Percentiles rank a stretch among this genome's conserved stretches.
Evolutionary conservation across 92 coral and sea anemone genomes (phyloP).

Genomic region (Heteractis magnifica): DNA sequence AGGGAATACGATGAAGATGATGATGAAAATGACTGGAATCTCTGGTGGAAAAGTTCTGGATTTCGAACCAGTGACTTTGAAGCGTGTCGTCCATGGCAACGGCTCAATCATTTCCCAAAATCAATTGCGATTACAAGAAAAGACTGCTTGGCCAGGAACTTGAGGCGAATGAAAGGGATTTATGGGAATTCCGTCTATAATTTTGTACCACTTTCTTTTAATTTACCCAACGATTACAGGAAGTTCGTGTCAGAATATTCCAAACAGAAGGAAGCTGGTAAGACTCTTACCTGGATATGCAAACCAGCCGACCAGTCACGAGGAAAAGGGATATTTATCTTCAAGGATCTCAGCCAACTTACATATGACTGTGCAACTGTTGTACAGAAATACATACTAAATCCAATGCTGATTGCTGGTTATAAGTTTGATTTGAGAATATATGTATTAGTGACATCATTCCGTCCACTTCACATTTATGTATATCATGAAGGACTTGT

Average conservation of each 20-base stretch:
- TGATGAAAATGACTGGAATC: slow-evolving; percentile 62
- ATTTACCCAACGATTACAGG: slow-evolving; percentile 76
- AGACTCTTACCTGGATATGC: slow-evolving; percentile 64
- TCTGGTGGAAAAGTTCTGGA: slow-evolving; percentile 89
- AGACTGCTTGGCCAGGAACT: slow-evolving; percentile 80
- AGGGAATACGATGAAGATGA: slow-evolving; percentile 58
- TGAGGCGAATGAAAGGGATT: slow-evolving; percentile 74
- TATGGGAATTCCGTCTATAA: slow-evolving; percentile 68
- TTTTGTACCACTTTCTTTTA: slow-evolving; percentile 70
- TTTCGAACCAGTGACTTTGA: slow-evolving; percentile 76
- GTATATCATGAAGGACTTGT: slow-evolving; percentile 86
- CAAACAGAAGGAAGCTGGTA: slow-evolving; percentile 41
- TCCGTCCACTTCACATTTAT: slow-evolving; percentile 65
- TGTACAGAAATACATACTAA: slow-evolving; percentile 71
- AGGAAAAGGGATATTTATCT: slow-evolving; percentile 78
- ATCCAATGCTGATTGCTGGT: slow-evolving; percentile 77
- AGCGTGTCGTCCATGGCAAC: slow-evolving; percentile 87
- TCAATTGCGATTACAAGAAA: slow-evolving; percentile 72
- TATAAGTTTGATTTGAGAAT: slow-evolving; percentile 79
- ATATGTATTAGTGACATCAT: slow-evolving; percentile 79
- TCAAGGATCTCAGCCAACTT: slow-evolving; percentile 65
- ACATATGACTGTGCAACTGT: slow-evolving; percentile 86
- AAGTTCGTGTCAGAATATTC: slow-evolving; percentile 82
- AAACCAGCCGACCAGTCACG: slow-evolving; percentile 82
- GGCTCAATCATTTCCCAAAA: slow-evolving; percentile 85